Conservation (phyloP, 1,140 invertebrate genomes). For the Apocrypta bakeri region DNA sequence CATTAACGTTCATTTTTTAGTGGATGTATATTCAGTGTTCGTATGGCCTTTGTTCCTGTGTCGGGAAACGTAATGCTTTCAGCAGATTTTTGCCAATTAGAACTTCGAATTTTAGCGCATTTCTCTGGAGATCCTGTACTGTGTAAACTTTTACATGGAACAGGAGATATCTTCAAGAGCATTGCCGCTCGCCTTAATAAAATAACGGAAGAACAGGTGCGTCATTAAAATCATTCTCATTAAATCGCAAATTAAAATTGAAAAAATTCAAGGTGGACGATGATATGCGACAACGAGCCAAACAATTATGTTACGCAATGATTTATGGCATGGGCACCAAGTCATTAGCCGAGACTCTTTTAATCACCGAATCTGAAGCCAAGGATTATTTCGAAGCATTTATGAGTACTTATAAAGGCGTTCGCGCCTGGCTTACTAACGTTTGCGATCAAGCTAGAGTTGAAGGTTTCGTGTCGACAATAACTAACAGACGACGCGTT, state of each 20-base stretch:
- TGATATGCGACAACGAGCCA: constrained; percentile 88
- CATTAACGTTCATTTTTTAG: constrained; percentile 5
- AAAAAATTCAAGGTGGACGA: constrained; percentile 78
- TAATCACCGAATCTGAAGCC: constrained; percentile 88
- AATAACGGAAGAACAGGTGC: constrained; percentile 78
- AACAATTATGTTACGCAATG: constrained; percentile 97
- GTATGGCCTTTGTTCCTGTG: constrained; percentile 81
- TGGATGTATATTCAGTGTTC: constrained; percentile 76
- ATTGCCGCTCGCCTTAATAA: constrained; percentile 91
- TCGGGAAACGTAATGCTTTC: constrained; percentile 83
- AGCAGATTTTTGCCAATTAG: constrained; percentile 97
- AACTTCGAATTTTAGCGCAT: constrained; percentile 94
- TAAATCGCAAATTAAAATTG: neutral
- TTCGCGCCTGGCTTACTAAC: constrained; percentile 80
- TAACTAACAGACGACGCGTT: constrained; percentile 86
- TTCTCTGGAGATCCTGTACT: constrained; percentile 88
- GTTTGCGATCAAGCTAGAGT: constrained; percentile 82
- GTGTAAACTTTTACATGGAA: constrained; percentile 80
- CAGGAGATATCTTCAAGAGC: constrained; percentile 89
- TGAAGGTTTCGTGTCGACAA: constrained; percentile 88
- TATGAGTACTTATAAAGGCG: constrained; percentile 86
- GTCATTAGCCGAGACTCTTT: constrained; percentile 87
- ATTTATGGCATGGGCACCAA: constrained; percentile 97
- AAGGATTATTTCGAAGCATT: constrained; percentile 87
- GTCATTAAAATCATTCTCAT: neutral